Percentiles rank a stretch among this genome's conserved stretches.
Evolutionary conservation across 2,797 vertebrate species (phyloP).

Genomic region (Melanotaenia nigrans): DNA sequence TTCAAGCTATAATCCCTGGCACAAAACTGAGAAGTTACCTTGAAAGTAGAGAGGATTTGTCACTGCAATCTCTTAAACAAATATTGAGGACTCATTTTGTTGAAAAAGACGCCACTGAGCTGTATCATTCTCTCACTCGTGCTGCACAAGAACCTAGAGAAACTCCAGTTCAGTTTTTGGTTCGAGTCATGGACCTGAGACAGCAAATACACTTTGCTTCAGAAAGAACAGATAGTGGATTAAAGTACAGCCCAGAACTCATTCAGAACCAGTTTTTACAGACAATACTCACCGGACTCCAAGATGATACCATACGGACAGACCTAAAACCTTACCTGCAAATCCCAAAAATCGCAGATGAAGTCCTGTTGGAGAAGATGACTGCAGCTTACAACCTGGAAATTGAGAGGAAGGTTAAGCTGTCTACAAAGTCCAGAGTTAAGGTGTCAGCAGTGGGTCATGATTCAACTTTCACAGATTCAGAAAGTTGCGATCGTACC

Average conservation of each 20-base stretch:
- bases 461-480: background rate
- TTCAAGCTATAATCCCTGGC: background rate
- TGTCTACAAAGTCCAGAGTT: background rate
- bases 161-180: too few relatives aligned
- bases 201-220: too few relatives aligned
- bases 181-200: too few relatives aligned
- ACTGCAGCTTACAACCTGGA: background rate
- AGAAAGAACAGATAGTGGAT: too few relatives aligned
- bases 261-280: conserved; percentile 1
- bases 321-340: background rate
- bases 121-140: background rate
- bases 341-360: background rate
- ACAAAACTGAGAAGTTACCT: conserved; percentile 13
- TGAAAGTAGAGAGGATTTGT: background rate
- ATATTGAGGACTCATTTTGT: background rate
- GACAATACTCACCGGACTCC: background rate
- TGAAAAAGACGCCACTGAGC: conserved; percentile 2
- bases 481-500: background rate
- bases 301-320: background rate
- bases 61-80: background rate
- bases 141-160: too few relatives aligned
- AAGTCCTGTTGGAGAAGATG: background rate
- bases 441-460: background rate
- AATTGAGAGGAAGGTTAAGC: background rate
- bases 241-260: background rate